Evolutionary conservation across 2,797 vertebrate genomes (phyloP).

Genomic region (Rhabdophis nuchalis): DNA sequence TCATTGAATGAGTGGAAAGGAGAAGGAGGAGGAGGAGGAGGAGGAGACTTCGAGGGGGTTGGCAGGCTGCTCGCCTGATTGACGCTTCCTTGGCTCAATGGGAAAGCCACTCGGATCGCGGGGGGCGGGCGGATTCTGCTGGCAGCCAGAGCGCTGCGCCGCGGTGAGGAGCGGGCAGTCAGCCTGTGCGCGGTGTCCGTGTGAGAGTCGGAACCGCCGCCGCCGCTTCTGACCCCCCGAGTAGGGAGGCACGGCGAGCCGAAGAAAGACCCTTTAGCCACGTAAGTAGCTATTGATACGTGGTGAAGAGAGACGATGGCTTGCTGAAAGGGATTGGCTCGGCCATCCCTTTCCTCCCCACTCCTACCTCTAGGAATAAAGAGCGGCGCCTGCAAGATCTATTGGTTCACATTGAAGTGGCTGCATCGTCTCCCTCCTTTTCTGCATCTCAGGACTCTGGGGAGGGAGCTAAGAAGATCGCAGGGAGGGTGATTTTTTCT

Average conservation of each 20-base stretch:
- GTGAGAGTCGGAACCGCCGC: slow-evolving; percentile 22
- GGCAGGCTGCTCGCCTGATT: slow-evolving; percentile 36
- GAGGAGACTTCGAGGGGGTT: neutral
- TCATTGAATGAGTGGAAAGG: slow-evolving; percentile 12
- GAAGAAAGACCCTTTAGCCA: slow-evolving; percentile 82
- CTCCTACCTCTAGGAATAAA: slow-evolving; percentile 23
- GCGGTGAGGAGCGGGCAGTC: slow-evolving; percentile 49
- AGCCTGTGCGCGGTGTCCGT: slow-evolving; percentile 66
- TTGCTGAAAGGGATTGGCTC: slow-evolving; percentile 84
- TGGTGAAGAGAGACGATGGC: slow-evolving; percentile 78
- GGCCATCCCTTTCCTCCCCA: slow-evolving; percentile 67
- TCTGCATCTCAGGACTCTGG: neutral
- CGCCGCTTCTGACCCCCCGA: slow-evolving; percentile 58
- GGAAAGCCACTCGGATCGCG: slow-evolving; percentile 60
- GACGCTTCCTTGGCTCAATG: slow-evolving; percentile 69
- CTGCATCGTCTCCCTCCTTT: neutral
- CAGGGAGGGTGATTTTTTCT: neutral
- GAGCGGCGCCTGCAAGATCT: neutral
- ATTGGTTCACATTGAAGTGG: neutral
- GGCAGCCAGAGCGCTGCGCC: slow-evolving; percentile 33
- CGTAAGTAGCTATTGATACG: slow-evolving; percentile 81
- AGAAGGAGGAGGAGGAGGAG: neutral
- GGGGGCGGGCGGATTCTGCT: neutral
- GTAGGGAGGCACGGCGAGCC: slow-evolving; percentile 65
- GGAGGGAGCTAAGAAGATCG: slow-evolving; percentile 7